Evolutionary conservation across 2,888 invertebrate species (phyloP).

Genomic region (Synanthedon vespiformis): DNA sequence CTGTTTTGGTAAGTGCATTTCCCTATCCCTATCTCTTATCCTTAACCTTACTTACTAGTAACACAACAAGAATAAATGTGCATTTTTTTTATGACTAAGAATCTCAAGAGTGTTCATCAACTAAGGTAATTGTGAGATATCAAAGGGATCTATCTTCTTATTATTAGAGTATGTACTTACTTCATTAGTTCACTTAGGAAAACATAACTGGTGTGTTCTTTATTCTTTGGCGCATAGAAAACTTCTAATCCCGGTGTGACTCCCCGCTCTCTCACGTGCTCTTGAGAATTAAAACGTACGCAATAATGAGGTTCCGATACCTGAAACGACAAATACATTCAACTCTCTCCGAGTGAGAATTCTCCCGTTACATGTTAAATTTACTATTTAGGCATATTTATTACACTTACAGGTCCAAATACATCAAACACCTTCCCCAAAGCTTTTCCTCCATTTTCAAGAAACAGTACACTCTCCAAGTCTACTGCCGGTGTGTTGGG

Average conservation of each 20-base stretch:
- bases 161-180: constrained; percentile 44
- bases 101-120: too few relatives aligned
- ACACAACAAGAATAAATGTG: too few relatives aligned
- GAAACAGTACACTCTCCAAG: constrained; percentile 87
- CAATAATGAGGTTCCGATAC: constrained; percentile 89
- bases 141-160: too few relatives aligned
- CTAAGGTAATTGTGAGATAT: too few relatives aligned
- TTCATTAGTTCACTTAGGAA: constrained; percentile 79
- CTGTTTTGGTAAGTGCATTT: too few relatives aligned
- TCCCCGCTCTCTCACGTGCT: constrained; percentile 78
- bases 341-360: too few relatives aligned
- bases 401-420: constrained; percentile 77
- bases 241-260: constrained; percentile 78
- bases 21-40: too few relatives aligned
- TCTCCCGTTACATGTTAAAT: not conserved
- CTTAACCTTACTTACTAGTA: too few relatives aligned
- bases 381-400: not conserved
- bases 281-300: constrained; percentile 86
- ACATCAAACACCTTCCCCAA: constrained; percentile 91
- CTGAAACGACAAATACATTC: constrained; percentile 15
- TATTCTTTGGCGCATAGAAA: constrained; percentile 83
- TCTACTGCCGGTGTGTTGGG: constrained; percentile 83
- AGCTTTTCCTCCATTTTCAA: constrained; percentile 80
- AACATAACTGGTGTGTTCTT: constrained; percentile 77
- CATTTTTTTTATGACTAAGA: too few relatives aligned